Evolutionary conservation across 2,888 invertebrate species (phyloP).

Genomic region (Aphodius sticticus): DNA sequence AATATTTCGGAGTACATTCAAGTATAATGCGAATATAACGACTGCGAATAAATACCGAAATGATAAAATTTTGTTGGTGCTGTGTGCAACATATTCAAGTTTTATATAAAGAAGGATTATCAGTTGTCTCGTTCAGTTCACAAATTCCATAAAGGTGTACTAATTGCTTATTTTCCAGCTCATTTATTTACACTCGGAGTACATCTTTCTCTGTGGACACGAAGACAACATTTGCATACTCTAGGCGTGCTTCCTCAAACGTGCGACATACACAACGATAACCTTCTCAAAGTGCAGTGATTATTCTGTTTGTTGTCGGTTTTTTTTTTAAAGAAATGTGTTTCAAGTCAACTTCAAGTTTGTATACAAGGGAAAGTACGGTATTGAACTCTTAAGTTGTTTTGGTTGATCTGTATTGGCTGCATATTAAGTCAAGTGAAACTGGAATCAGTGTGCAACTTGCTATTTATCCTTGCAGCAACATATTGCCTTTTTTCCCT

Average conservation of each 20-base stretch:
- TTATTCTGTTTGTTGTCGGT: not conserved
- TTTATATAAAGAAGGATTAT: constrained; percentile 39
- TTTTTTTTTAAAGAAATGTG: not conserved
- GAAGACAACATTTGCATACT: not conserved
- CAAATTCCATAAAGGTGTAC: constrained; percentile 13
- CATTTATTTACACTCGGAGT: not conserved
- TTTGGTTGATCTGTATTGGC: no score
- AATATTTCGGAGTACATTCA: not conserved
- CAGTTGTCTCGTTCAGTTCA: constrained; percentile 29
- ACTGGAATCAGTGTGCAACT: no score
- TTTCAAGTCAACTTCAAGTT: not conserved
- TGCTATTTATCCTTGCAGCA: no score
- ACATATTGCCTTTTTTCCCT: no score
- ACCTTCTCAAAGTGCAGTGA: constrained; percentile 9
- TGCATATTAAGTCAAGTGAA: no score
- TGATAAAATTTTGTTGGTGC: constrained; percentile 39
- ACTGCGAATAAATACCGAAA: constrained; percentile 26
- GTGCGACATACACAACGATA: constrained; percentile 1
- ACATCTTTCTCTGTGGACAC: not conserved
- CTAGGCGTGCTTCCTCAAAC: not conserved
- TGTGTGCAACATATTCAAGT: constrained; percentile 36
- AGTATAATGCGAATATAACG: not conserved
- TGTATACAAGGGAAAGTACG: no score
- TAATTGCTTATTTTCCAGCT: not conserved
- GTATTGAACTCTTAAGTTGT: no score